phyloP scores from a whole-genome alignment of 2,797 vertebrate genomes.

The Myotis planiceps region DNA sequence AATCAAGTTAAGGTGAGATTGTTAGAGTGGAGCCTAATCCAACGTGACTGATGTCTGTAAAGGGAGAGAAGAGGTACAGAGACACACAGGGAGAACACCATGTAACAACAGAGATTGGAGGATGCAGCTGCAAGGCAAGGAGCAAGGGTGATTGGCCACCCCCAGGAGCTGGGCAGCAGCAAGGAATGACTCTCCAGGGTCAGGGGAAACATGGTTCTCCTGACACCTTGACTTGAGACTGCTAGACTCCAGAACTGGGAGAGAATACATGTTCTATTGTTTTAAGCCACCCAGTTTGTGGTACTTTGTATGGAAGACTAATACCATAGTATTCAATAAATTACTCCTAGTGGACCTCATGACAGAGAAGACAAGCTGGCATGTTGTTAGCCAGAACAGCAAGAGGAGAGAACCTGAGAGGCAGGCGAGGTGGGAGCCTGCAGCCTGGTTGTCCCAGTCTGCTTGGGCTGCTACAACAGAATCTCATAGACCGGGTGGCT shows the following conservation, averaged over 20 bases:
- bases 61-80: background rate
- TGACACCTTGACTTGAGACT: background rate
- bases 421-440: background rate
- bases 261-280: background rate
- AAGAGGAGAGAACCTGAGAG: background rate
- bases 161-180: background rate
- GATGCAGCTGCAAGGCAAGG: background rate
- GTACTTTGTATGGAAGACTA: background rate
- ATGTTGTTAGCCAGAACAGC: background rate
- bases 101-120: background rate
- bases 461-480: background rate
- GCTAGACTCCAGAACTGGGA: background rate
- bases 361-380: background rate
- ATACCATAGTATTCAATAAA: background rate
- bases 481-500: background rate
- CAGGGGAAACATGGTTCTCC: background rate
- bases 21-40: background rate
- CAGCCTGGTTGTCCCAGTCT: background rate
- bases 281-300: background rate
- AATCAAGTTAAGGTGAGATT: background rate
- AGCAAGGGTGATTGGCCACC: background rate
- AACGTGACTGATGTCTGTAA: background rate
- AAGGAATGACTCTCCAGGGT: background rate
- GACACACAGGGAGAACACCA: background rate
- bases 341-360: background rate